Base-by-base conservation (phyloP, 2,888 invertebrate genomes). In the Sinotaia quadrata region DNA sequence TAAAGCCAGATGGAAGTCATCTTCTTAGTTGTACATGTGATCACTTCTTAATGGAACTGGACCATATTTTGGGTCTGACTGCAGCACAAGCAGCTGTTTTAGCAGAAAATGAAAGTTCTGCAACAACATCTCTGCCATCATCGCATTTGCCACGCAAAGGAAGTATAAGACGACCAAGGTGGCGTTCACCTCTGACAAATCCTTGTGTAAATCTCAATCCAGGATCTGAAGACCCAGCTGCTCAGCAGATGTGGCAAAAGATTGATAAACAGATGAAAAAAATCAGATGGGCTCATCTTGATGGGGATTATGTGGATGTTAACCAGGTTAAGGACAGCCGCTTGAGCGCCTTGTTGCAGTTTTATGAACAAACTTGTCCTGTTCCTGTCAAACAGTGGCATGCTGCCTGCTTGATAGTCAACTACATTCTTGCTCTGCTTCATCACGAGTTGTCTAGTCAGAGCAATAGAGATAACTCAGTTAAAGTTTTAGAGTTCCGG, bases 361-460 rank as follows among this genome's bases (percentile, higher is more conserved):
- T 78, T 59, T 75, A 75, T 33, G 65, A 78, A 8, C 75, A 77
- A 52, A 73, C 77, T 24, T 81, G 79, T 59, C 70, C 76, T 2
- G 71, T 80, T 2, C 72, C 61, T 49, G 52, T 63, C 15, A 76
- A 76, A 36, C 76, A 79, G 44, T 78, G 77, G 76, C 71, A 65
- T 34, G 75, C 73, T 8, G 66, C 81, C n/a, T 73, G 73, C 44
- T 69, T 78, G 34, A 67, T 84, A 24, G 77, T 77, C 0, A 78
- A 79, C 58, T 84, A 82, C 71, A 66, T 74, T 5, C 56, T 84
- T 27, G 59, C 76, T 47, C 68, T 84, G 31, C 52, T 84, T 24
- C 73, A 79, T 18, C 71, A 75, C 54, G 81, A 80, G 66, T 51
- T 82, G 21, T 8, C 29, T 2, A 56, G 21, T 15, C 7, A 0